Conservation (phyloP, 2,797 vertebrate genomes). For the Myotis pilosus region DNA sequence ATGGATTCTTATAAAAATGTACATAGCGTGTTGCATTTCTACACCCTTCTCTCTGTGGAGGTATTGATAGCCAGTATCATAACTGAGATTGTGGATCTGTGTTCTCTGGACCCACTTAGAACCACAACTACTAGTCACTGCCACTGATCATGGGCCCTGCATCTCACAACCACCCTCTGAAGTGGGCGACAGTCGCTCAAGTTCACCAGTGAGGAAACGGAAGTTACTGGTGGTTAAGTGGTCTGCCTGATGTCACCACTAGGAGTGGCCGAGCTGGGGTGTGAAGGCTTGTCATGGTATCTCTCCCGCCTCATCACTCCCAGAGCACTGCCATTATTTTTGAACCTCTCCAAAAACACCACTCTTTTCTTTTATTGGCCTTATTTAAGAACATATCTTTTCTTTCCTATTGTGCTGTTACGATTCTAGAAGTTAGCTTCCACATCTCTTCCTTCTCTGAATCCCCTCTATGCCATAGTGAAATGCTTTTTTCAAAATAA, state of each 20-base stretch:
- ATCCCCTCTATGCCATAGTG: neutral
- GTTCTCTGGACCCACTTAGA: neutral
- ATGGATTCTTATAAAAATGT: neutral
- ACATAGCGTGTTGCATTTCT: neutral
- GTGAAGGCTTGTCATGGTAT: neutral
- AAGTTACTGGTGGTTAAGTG: neutral
- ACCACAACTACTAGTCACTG: rapidly evolving
- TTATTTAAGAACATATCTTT: neutral
- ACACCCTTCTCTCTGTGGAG: neutral
- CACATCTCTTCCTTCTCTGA: neutral
- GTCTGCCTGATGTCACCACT: neutral
- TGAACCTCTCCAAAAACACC: neutral
- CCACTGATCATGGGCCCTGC: neutral
- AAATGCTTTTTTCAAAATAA: neutral
- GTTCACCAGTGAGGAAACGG: neutral
- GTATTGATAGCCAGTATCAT: neutral
- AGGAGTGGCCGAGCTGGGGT: neutral
- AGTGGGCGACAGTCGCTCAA: neutral
- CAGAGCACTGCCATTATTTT: neutral
- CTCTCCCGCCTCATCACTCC: neutral
- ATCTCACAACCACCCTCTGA: neutral
- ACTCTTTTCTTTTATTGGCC: neutral
- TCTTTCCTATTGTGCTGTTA: neutral
- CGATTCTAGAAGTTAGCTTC: neutral
- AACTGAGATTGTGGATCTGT: neutral